Evolutionary conservation across 1,140 invertebrate genomes (phyloP).

Genomic region (Bombyx mandarina): DNA sequence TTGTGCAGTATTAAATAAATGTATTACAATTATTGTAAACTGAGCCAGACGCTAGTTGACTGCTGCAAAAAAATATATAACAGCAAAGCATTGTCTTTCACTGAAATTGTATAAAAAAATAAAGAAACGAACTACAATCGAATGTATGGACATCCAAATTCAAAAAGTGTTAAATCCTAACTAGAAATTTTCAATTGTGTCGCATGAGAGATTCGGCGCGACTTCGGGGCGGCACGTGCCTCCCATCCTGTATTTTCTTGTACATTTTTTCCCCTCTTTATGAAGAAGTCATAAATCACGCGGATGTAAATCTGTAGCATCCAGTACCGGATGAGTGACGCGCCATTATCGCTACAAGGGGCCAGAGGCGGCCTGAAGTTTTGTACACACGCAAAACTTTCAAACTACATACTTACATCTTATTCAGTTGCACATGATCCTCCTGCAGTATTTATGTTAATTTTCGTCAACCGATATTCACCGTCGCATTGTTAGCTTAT

Average conservation of each 20-base stretch:
- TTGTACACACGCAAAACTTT: conserved; percentile 27
- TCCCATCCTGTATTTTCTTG: conserved; percentile 39
- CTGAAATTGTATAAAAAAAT: too few species aligned
- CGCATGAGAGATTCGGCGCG: conserved; percentile 11
- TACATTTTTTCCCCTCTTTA: conserved; percentile 60
- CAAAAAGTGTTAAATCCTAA: conserved; percentile 14
- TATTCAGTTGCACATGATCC: too few species aligned
- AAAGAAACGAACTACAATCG: too few species aligned
- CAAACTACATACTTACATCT: conserved; percentile 40
- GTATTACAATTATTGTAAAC: too few species aligned
- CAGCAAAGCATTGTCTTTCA: too few species aligned
- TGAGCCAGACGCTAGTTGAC: too few species aligned
- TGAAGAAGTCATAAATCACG: conserved; percentile 68
- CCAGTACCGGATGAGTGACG: conserved; percentile 62
- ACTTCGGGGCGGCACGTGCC: conserved; percentile 11
- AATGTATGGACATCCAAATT: conserved; percentile 3
- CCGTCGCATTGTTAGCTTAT: too few species aligned
- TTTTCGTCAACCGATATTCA: too few species aligned
- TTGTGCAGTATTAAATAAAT: too few species aligned
- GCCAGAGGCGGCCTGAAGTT: conserved; percentile 7
- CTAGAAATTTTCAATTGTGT: conserved; percentile 21
- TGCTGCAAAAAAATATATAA: too few species aligned
- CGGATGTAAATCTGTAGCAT: conserved; percentile 67
- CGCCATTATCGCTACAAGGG: conserved; percentile 51
- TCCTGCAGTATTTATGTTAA: too few species aligned